Evolutionary conservation across 2,113 vertebrate genomes (phyloP).

Genomic region (Fukomys damarensis): DNA sequence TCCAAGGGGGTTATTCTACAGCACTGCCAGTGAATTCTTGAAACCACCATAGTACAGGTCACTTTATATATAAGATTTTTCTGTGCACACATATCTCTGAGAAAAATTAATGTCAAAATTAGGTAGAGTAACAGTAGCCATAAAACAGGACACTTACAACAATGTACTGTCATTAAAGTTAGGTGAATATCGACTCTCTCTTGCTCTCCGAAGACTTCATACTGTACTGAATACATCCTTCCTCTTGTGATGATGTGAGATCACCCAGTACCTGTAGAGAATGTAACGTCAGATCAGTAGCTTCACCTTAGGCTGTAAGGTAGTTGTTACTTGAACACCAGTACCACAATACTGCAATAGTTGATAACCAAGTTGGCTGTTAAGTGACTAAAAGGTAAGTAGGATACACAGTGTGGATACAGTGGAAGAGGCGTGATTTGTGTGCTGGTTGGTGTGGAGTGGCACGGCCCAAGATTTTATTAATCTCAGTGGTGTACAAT

Average conservation of each 20-base stretch:
- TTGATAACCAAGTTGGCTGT: background rate
- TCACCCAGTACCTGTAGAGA: background rate
- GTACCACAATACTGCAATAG: too few species aligned
- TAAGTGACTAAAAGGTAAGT: background rate
- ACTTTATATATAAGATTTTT: background rate
- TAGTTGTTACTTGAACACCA: background rate
- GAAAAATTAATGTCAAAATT: background rate
- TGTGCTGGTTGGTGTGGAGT: too few species aligned
- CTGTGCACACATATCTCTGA: background rate
- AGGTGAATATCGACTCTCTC: background rate
- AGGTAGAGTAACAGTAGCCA: background rate
- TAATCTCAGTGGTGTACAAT: background rate
- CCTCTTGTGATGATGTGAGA: background rate
- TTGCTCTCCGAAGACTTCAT: background rate
- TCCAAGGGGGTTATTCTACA: background rate
- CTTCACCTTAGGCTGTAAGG: background rate
- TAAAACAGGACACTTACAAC: background rate
- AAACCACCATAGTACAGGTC: background rate
- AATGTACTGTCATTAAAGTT: background rate
- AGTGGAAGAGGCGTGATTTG: background rate
- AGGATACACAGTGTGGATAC: background rate
- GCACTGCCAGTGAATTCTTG: too few species aligned
- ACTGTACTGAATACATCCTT: background rate
- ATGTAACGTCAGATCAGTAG: background rate
- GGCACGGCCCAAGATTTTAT: background rate